Percentiles rank a stretch among this genome's conserved stretches.
Conservation (phyloP, 2,113 vertebrate species). For the Trichechus manatus region DNA sequence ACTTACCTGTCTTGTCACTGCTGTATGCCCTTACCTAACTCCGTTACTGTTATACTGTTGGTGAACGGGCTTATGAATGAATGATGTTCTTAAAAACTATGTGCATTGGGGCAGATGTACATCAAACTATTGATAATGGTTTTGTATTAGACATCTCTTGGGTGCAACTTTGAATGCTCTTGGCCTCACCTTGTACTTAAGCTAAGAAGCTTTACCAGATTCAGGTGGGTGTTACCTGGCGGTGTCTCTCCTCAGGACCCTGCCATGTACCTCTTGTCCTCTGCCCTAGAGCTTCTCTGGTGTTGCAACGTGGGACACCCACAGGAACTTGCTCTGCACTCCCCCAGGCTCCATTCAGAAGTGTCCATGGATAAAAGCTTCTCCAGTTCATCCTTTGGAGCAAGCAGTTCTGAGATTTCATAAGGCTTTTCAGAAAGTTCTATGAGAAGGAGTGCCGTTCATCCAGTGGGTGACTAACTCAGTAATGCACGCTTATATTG, state of each 20-base stretch:
- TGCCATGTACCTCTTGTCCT: background rate
- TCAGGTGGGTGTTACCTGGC: background rate
- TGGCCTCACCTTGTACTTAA: background rate
- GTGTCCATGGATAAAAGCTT: background rate
- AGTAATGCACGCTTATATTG: background rate
- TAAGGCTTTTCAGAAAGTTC: background rate
- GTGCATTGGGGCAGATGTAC: background rate
- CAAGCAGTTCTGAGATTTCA: background rate
- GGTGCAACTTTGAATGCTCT: background rate
- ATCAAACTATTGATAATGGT: background rate
- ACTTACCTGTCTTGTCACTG: background rate
- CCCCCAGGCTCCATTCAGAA: background rate
- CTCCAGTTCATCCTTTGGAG: background rate
- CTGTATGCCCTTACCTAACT: background rate
- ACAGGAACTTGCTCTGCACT: background rate
- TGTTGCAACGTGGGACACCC: background rate
- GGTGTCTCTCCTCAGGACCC: background rate
- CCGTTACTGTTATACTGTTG: background rate
- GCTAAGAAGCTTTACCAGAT: slow-evolving; percentile 3
- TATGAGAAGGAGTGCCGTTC: background rate
- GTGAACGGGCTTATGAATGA: background rate
- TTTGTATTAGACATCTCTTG: background rate
- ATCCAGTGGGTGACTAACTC: background rate
- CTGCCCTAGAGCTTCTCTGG: background rate
- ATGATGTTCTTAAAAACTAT: background rate